Conservation (phyloP, 2,797 vertebrate genomes). For the Lerista edwardsae region DNA sequence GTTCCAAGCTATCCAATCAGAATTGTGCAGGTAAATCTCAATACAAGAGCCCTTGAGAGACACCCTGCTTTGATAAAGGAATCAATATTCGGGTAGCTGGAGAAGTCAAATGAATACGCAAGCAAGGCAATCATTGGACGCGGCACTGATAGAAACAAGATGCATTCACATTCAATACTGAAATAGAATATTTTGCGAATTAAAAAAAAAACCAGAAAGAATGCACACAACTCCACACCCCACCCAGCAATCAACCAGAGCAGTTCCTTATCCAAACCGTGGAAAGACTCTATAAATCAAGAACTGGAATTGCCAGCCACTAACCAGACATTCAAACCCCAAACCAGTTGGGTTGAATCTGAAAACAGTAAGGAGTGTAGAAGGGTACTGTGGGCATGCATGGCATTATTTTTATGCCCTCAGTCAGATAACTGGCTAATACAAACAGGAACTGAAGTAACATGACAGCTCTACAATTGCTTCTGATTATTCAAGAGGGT, state of each 20-base stretch:
- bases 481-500: neutral
- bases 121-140: neutral
- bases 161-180: neutral
- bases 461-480: neutral
- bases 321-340: neutral
- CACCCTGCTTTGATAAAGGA: neutral
- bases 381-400: neutral
- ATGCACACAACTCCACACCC: accelerated
- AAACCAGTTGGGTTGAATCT: neutral
- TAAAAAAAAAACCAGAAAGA: neutral
- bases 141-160: slow-evolving; percentile 4
- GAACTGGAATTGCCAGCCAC: neutral
- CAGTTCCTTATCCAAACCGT: neutral
- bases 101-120: neutral
- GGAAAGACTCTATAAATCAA: neutral
- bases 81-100: neutral
- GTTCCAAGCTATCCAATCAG: neutral
- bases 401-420: neutral
- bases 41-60: neutral
- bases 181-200: neutral
- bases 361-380: neutral
- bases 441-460: neutral
- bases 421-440: neutral
- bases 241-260: neutral
- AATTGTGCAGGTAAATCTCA: neutral